phyloP scores from a whole-genome alignment of 2,888 invertebrate genomes.

The Hemicrepidius hirtus region DNA sequence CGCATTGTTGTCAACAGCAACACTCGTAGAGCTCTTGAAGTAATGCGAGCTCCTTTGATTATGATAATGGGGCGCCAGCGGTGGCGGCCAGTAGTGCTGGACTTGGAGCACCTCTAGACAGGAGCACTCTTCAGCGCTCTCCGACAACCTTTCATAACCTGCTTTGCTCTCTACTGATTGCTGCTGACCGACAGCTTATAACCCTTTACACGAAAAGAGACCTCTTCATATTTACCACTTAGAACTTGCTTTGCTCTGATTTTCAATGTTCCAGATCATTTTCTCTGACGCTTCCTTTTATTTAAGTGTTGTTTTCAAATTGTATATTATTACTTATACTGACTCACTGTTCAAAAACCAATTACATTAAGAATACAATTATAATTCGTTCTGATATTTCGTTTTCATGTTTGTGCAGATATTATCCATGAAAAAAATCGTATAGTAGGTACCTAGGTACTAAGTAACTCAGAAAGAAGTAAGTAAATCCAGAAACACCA shows the following conservation, averaged over 20 bases:
- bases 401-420: too few species aligned
- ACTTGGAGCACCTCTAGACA: constrained; percentile 56
- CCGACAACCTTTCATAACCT: constrained; percentile 58
- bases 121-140: constrained; percentile 58
- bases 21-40: constrained; percentile 56
- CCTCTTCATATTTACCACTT: constrained; percentile 54
- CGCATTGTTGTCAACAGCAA: constrained; percentile 55
- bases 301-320: constrained; percentile 23
- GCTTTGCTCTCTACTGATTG: constrained; percentile 56
- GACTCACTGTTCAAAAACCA: too few species aligned
- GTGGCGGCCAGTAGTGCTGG: constrained; percentile 56
- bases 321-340: too few species aligned
- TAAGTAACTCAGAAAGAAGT: too few species aligned
- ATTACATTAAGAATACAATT: too few species aligned
- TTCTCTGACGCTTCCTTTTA: constrained; percentile 37
- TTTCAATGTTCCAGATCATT: constrained; percentile 43
- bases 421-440: too few species aligned
- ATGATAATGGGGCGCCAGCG: constrained; percentile 57
- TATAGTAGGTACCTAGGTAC: too few species aligned
- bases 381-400: too few species aligned
- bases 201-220: constrained; percentile 58
- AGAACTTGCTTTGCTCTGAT: constrained; percentile 39
- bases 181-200: constrained; percentile 64
- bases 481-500: too few species aligned
- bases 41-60: constrained; percentile 60